Evolutionary conservation across 2,888 invertebrate genomes (phyloP), one percentile per base, ranked within the genome.

Genomic region (Ichneumon xanthorius): DNA sequence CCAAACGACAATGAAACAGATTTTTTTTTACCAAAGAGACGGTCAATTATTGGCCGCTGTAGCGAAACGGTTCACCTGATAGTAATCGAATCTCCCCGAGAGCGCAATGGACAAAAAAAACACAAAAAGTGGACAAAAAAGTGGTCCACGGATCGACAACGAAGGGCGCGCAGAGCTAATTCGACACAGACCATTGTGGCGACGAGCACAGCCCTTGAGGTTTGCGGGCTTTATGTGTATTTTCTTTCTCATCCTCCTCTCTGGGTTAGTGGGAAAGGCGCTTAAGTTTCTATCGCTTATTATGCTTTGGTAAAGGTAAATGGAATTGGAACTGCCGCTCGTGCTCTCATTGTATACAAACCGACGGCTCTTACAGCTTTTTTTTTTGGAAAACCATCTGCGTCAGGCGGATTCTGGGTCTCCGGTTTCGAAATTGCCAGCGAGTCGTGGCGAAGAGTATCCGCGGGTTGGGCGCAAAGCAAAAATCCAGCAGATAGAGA

Each of bases 71-170:
- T 58, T 65, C 55, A 50, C n/a, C 63, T 45, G 33, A 33, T 40
- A 9, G 73, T 70, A 48, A 83, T 83, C 63, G 72, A 72, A 82
- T 83, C 72, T 73, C 58, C 22, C 40, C 7, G 40, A 65, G 53
- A 67, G 33, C 19, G 50, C 22, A 37, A 22, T 65, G 2, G 19
- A 14, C 14, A 50, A 33, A 50, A 76, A 75, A 37, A 26, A 26
- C 2, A n/a, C 16, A 22, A 75, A 50, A 65, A 45, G 33, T 50
- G n/a, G 14, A 63, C 11, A 75, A 72, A 72, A 63, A 63, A 37
- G 37, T 63, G 45, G 16, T 48, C 45, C 16, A 22, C 55, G 11
- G 58, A 22, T 58, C 9, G 26, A 22, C 50, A 1, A 50, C 45
- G 53, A 19, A 19, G 53, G 63, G 16, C 63, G 14, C 26, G 1